These are phyloP conservation scores for Melanotaenia maccullochi DNA, from an alignment of 2,797 vertebrate genomes.

Conservation along the genomic window DNA sequence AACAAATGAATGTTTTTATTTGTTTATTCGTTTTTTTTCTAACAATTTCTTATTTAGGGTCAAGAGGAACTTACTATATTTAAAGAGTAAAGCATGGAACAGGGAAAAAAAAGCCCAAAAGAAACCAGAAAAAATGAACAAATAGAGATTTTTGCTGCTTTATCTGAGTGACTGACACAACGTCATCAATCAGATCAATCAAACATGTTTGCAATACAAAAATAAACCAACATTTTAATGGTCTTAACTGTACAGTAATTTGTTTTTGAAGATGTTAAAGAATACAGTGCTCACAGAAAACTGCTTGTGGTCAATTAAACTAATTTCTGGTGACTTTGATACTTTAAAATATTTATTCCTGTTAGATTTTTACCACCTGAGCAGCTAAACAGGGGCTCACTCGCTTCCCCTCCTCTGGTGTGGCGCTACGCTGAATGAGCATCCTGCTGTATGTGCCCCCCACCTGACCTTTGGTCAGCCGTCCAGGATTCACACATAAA, in stretches of 20 bases:
- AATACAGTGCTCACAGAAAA: constrained; percentile 3
- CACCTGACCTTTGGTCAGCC: constrained; percentile 93
- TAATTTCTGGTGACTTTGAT: neutral
- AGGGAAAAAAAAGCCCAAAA: neutral
- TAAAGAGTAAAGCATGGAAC: neutral
- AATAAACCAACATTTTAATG: constrained; percentile 35
- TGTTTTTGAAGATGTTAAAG: neutral
- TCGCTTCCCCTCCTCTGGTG: constrained; percentile 48
- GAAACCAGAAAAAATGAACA: constrained; percentile 22
- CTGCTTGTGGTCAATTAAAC: neutral
- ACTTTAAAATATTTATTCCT: neutral
- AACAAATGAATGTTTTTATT: neutral
- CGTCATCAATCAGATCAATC: neutral
- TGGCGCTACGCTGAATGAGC: constrained; percentile 71
- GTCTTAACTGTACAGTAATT: neutral
- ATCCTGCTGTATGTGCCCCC: constrained; percentile 91
- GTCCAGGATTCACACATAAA: constrained; percentile 92
- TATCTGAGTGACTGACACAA: constrained; percentile 1
- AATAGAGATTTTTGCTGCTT: constrained; percentile 9
- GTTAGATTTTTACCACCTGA: constrained; percentile 92
- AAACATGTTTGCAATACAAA: constrained; percentile 32
- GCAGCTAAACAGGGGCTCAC: constrained; percentile 84
- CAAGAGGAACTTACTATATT: neutral
- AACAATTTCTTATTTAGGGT: neutral
- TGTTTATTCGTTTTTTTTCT: neutral